Base-by-base conservation (phyloP, 2,113 vertebrate species). In the Crotalus viridis region DNA sequence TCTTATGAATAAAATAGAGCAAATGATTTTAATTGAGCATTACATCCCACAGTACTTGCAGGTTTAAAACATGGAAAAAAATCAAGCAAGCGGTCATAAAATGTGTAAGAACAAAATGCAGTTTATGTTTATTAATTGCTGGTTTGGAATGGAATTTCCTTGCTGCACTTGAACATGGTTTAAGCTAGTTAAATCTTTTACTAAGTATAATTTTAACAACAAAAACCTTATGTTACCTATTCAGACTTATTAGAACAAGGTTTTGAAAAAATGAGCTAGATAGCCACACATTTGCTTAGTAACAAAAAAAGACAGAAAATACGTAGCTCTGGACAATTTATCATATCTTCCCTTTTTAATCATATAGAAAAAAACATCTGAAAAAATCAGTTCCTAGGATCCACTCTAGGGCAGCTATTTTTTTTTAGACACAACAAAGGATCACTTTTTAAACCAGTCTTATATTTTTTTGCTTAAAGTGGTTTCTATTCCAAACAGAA, bases 151-250 rank as follows among this genome's bases (percentile, higher is more conserved):
- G 4, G 1, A 9, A 55, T 39, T 13, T 54, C 56, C 51, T 95
- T 90, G 39, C 69, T 87, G 88, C 87, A 69, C 56, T 81, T 57
- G 5, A 59, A 5, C 26, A 43, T 88, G 24, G 52, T 55, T 85
- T n/a, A 89, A 43, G 59, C 43, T 59, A n/a, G 69, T 59, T 85
- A 52, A 46, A 54, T 52, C 55, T 56, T 92, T 88, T 81, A 93
- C 61, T 85, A 95, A 94, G 94, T 92, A 92, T 0, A 93, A 57
- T 91, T 54, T 94, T 56, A 52, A 85, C 26, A 85, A 85, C 9
- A 91, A 17, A 19, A 57, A 0, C 2, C 3, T 51, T 74, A 4
- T 39, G n/a, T 64, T 92, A 24, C 28, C 8, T 88, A 19, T 19
- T 61, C 33, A 87, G 39, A 24, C 46, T 12, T 24, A 33, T 87